Conservation (phyloP, 2,797 vertebrate genomes). For the Buphagus erythrorhynchus region DNA sequence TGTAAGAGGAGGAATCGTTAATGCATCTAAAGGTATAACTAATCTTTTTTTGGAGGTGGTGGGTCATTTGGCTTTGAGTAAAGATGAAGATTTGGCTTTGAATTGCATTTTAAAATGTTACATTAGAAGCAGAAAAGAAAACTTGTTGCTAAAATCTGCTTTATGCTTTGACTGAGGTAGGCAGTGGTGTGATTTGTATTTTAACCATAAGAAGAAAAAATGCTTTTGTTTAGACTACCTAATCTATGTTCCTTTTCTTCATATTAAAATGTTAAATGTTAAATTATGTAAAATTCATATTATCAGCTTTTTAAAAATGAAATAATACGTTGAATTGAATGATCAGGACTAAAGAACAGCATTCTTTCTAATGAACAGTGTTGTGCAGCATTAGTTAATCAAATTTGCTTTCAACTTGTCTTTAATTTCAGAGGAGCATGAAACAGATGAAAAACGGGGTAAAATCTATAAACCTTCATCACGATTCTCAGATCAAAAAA, state of each 20-base stretch:
- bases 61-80: not conserved
- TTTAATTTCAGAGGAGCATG: conserved; percentile 87
- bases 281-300: accelerated
- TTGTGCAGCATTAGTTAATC: not conserved
- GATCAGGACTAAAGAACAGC: not conserved
- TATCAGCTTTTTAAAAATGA: not conserved
- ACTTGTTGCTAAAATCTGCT: not conserved
- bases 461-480: conserved; percentile 98
- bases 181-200: not conserved
- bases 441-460: conserved; percentile 92
- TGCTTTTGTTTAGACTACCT: not conserved
- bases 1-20: conserved; percentile 96
- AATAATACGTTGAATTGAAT: not conserved
- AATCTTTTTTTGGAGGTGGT: not conserved
- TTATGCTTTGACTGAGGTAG: not conserved
- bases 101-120: not conserved
- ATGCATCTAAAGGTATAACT: conserved; percentile 92
- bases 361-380: not conserved
- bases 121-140: not conserved
- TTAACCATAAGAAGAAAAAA: not conserved
- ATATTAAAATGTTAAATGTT: not conserved
- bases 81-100: not conserved
- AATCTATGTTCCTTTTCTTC: not conserved
- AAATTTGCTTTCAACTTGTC: not conserved
- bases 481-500: conserved; percentile 89